Base-by-base conservation (phyloP, 2,797 vertebrate genomes). In the Acipenser ruthenus region DNA sequence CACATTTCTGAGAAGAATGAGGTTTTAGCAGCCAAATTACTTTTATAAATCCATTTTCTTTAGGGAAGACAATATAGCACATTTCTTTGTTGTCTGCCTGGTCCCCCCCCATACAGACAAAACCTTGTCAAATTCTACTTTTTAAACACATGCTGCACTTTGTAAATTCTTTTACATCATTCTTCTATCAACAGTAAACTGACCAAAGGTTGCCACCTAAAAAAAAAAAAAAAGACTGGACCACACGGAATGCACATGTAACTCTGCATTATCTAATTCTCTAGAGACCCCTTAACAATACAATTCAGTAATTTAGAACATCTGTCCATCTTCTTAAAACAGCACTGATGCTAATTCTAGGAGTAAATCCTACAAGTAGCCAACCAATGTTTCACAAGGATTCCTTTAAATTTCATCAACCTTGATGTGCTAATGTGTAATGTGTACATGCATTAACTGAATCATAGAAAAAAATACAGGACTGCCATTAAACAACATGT, bases 31-130 rank as follows among this genome's bases (percentile, higher is more conserved):
- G 68, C 64, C 69, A 49, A 59, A 64, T 53, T 11, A 66, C 55
- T 61, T 71, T 69, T 71, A 71, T 64, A 68, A 68, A 71, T 69
- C 51, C 4, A 60, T 64, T 62, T 15, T 65, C 61, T 68, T 69
- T 50, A 52, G 64, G 67, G 49, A 65, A 49, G 60, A 66, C 48
- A 49, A 12, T 37, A 8, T 55, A 52, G 50, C 47, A 53, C 51
- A 23, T 50, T n/a, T 9, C 23, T 18, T 15, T 49, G 8, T 12
- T n/a, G 9, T 6, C 51, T 47, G 11, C 13, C 47, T 11, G n/a
- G 18, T 55, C 37, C 15, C 59, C 48, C 15, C 6, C 58, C 13
- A 13, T 11, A 67, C 37, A 67, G 18, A 51, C 10, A 48, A 62
- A 18, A 18, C 60, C 50, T 49, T 23, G 59, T 23, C 65, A 61